Evolutionary conservation across 1,140 invertebrate genomes (phyloP).

Genomic region (Drosophila fuyamai): DNA sequence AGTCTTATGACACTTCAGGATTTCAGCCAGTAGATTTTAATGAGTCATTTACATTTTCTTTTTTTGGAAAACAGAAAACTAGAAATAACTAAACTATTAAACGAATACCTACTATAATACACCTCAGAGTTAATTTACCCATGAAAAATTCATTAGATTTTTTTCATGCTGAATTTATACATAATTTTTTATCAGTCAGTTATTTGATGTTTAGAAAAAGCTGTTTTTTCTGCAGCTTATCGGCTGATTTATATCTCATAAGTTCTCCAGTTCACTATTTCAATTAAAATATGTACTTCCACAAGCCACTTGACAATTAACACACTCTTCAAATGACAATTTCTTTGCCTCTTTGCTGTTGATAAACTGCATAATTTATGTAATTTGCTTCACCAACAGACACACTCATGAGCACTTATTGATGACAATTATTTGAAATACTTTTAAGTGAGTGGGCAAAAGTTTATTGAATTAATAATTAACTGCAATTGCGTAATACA

Average conservation of each 20-base stretch:
- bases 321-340: constrained; percentile 24
- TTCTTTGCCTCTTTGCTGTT: constrained; percentile 24
- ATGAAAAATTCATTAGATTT: not conserved
- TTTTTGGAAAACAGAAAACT: not conserved
- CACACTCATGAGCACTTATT: constrained; percentile 22
- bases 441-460: constrained; percentile 63
- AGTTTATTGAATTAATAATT: constrained; percentile 81
- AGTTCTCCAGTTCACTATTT: constrained; percentile 17
- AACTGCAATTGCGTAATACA: constrained; percentile 72
- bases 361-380: constrained; percentile 66
- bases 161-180: not conserved
- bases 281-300: constrained; percentile 24
- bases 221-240: not conserved
- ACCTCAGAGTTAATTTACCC: not conserved
- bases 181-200: too few species aligned
- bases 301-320: constrained; percentile 25
- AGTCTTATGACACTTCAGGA: constrained; percentile 17
- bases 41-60: constrained; percentile 28
- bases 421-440: constrained; percentile 68
- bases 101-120: not conserved
- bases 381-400: constrained; percentile 16
- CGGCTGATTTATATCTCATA: constrained; percentile 6
- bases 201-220: too few species aligned
- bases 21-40: constrained; percentile 58
- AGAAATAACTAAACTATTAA: not conserved